A percentile compares a stretch with the other conserved stretches of the same genome.
Evolutionary conservation across 2,888 invertebrate species (phyloP).

Genomic region (Baccha elongata): DNA sequence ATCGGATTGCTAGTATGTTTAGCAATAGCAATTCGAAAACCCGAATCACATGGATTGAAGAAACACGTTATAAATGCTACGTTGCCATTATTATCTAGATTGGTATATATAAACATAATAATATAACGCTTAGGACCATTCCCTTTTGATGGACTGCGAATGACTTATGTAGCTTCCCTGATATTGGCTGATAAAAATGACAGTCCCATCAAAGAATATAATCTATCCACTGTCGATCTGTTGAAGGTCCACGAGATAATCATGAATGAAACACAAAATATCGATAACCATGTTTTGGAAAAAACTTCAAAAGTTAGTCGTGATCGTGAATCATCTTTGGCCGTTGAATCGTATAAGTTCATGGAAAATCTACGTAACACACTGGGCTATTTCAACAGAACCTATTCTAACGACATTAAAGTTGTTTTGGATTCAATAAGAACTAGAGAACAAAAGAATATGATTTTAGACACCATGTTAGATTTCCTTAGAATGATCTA

Average conservation of each 20-base stretch:
- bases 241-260: not conserved
- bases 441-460: not conserved
- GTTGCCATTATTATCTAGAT: too few species aligned
- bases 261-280: not conserved
- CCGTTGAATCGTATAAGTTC: not conserved
- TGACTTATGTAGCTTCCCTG: too few species aligned
- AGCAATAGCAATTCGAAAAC: too few species aligned
- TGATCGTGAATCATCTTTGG: not conserved
- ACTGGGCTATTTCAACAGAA: not conserved
- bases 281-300: not conserved
- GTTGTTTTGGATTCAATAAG: not conserved
- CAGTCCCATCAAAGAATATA: too few species aligned
- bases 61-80: too few species aligned
- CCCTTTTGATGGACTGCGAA: too few species aligned
- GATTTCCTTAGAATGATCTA: not conserved
- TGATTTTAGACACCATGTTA: not conserved
- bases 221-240: not conserved
- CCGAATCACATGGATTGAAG: too few species aligned
- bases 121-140: too few species aligned
- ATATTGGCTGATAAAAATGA: too few species aligned
- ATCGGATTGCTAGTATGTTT: too few species aligned
- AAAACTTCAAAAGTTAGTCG: not conserved
- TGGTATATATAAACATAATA: too few species aligned
- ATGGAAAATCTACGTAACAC: not conserved
- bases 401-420: not conserved